These are phyloP conservation scores for Ectobius pallidus DNA, from an alignment of 2,888 invertebrate species.

Conservation along the genomic window DNA sequence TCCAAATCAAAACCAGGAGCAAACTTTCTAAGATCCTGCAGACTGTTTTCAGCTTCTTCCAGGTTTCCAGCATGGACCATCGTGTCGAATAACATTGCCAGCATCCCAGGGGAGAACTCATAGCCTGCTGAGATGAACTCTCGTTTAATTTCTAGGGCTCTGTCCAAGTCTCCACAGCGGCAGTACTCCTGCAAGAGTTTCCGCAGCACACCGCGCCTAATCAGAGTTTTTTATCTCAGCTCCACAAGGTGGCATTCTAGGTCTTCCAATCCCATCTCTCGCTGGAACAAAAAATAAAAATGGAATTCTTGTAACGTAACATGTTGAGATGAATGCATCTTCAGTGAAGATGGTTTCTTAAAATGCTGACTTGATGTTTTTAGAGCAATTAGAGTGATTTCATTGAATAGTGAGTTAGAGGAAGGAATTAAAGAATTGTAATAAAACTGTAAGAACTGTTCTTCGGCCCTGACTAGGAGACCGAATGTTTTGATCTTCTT, in stretches of 20 bases:
- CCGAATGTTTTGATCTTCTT: too few relatives aligned
- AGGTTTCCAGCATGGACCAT: constrained; percentile 63
- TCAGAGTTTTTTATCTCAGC: constrained; percentile 68
- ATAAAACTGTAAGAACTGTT: too few relatives aligned
- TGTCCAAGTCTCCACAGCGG: constrained; percentile 60
- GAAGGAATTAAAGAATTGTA: too few relatives aligned
- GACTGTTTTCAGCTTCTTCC: constrained; percentile 59
- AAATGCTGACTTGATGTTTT: too few relatives aligned
- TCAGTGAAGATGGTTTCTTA: too few relatives aligned
- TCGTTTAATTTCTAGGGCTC: constrained; percentile 61
- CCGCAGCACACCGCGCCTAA: constrained; percentile 69
- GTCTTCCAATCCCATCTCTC: constrained; percentile 66
- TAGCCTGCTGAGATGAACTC: constrained; percentile 59
- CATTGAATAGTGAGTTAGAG: too few relatives aligned
- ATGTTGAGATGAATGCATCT: too few relatives aligned
- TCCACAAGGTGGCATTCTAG: constrained; percentile 69
- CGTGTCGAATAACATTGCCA: constrained; percentile 66
- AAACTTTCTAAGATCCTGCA: constrained; percentile 60
- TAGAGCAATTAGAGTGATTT: too few relatives aligned
- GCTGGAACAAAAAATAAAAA: constrained; percentile 52
- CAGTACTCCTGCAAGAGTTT: constrained; percentile 65
- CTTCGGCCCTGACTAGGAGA: too few relatives aligned
- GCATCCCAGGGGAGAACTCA: constrained; percentile 68
- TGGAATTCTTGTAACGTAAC: too few relatives aligned
- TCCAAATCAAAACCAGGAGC: constrained; percentile 66